Base-by-base conservation (phyloP, 2,113 vertebrate species). In the Spizaetus ornatus region DNA sequence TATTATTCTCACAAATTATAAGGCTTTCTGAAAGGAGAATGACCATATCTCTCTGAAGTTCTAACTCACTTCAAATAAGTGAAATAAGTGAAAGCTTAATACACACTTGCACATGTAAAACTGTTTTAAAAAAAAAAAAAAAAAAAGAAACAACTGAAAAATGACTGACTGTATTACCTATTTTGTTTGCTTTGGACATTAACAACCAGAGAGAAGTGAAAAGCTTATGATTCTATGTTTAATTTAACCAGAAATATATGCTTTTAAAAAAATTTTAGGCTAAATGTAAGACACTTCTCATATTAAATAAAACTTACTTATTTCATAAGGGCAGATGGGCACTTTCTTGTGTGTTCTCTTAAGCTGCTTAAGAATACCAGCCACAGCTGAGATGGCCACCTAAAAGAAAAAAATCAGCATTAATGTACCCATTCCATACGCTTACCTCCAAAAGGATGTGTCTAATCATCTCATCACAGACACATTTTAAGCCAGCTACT, bases 341-440 rank as follows among this genome's bases (percentile, higher is more conserved):
- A 99, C 95, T 98, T 99, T 99, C 97, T 99, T 99, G 94, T 99
- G 99, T 8, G 98, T 94, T 95, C 98, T 99, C 97, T 99, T 99
- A 63, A 99, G 98, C 86, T 99, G 99, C 82, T 99, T 99, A 92
- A 99, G 98, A 96, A 99, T 99, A 34, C 99, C 99, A 96, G 99
- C 99, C 53, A 99, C 98, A 82, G 99, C 99, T 48, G 99, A 99
- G 97, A 99, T 99, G 4, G 99, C 99, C 98, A 99, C 99, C 99
- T 99, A 96, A 23, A 95, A 95, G 73, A 91, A 58, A 86, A 67
- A 96, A 65, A 56, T 6, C 3, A 19, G 6, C 9, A 88, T 72
- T 71, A 62, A 62, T 7, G 11, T 13, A 47, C 32, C 38, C 11
- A 29, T 58, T 76, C 70, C 69, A 67, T 14, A 25, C 19, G 47